These are phyloP conservation scores for Thamnaconus septentrionalis DNA, from an alignment of 2,113 vertebrate genomes.

Conservation along the genomic window DNA sequence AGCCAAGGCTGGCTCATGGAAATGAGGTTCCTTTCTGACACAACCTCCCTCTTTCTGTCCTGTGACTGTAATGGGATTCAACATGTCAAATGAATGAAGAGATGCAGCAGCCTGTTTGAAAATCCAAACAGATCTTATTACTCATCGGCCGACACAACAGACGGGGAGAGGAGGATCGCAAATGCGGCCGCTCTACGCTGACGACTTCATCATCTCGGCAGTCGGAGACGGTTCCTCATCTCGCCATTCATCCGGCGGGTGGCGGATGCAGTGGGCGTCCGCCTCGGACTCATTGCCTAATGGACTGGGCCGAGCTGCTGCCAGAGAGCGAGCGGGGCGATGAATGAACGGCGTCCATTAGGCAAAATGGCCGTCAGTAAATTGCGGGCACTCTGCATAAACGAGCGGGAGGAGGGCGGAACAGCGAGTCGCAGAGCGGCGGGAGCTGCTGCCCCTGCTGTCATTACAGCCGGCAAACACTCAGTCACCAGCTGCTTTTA, in stretches of 20 bases:
- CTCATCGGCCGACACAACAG: conserved; percentile 13
- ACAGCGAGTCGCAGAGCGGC: conserved; percentile 43
- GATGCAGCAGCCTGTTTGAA: too few species aligned
- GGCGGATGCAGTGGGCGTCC: neutral
- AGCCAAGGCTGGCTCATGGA: conserved; percentile 19
- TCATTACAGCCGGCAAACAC: conserved; percentile 23
- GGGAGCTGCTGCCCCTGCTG: conserved; percentile 26
- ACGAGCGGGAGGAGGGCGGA: conserved; percentile 27
- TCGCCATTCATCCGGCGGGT: conserved; percentile 43
- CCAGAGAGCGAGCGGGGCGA: conserved; percentile 54
- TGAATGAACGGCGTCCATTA: conserved; percentile 64
- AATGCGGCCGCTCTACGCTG: conserved; percentile 5
- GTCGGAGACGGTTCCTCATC: conserved; percentile 46
- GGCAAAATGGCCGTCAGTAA: conserved; percentile 56
- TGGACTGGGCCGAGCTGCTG: conserved; percentile 53
- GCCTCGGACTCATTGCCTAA: conserved; percentile 66
- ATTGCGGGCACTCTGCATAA: conserved; percentile 56
- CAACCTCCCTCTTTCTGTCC: conserved; percentile 6
- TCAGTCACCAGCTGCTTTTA: conserved; percentile 43
- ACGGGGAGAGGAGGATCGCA: conserved; percentile 1
- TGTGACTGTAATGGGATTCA: too few species aligned
- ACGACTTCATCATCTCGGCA: conserved; percentile 28
- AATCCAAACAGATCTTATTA: conserved; percentile 2
- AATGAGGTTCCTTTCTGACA: conserved; percentile 22
- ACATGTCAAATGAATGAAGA: too few species aligned